Base-by-base conservation (phyloP, 2,888 invertebrate species). In the Eupithecia dodoneata region DNA sequence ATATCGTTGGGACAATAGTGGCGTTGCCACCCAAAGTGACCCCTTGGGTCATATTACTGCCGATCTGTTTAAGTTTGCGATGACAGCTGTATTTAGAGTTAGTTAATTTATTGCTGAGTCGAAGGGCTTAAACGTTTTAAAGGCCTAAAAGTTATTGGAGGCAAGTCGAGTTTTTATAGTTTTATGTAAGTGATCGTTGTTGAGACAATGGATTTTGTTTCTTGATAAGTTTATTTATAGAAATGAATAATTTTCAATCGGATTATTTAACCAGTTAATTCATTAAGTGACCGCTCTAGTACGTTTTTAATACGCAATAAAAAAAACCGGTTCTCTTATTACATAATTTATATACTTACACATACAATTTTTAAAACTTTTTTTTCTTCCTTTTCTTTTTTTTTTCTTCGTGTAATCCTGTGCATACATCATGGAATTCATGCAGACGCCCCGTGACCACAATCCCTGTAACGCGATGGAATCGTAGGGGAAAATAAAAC, bases 81-180 rank as follows among this genome's bases (percentile, higher is more conserved):
- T 81, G 83, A 83, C 83, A 82, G 83, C 82, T 82, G 80, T 83
- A 83, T 82, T 83, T 81, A 74, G 80, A 77, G 78, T 76, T 75
- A 47, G 76, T 81, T 80, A 82, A 82, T 82, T 83, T 75, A 83
- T 80, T 72, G 79, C 70, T n/a, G 49, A 41, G 13, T 6, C 4
- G 5, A 65, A 65, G 41, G 42, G 67, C 15, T 67, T 9, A 67
- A 67, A 67, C n/a, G 45, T 45, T 69, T 18, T 66, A 15, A 42
- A 66, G 42, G 13, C 15, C 66, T 30, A 13, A 15, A 42, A 41
- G 66, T 41, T 66, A 30, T 30, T 30, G 7, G 15, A 66, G 41
- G 13, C 13, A 15, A 9, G 3, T n/a, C 55, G n/a, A 65, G 6
- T 66, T 42, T 66, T 6, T 66, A 6, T 42, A 66, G 15, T 42